A percentile compares a stretch with the other conserved stretches of the same genome.
These are phyloP conservation scores for honey bee (Apis mellifera) DNA, from an alignment of 1,140 invertebrate species.

Conservation along the genomic window Amel_HAv3.1 CM009943.2:9375001-9375500, in stretches of 20 bases:
- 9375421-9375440: too few species aligned
- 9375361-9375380: too few species aligned
- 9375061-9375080: constrained; percentile 54
- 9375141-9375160: constrained; percentile 7
- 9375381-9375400: too few species aligned
- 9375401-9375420: too few species aligned
- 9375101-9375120: constrained; percentile 25
- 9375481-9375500: too few species aligned
- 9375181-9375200: constrained; percentile 9
- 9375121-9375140: constrained; percentile 34
- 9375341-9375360: too few species aligned
- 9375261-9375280: constrained; percentile 25
- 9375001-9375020: constrained; percentile 65
- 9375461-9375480: too few species aligned
- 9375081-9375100: constrained; percentile 16
- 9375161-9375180: constrained; percentile 6
- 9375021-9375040: constrained; percentile 64
- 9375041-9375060: constrained; percentile 66
- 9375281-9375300: not conserved
- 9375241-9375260: constrained; percentile 23
- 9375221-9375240: constrained; percentile 20
- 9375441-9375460: too few species aligned
- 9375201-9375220: constrained; percentile 21
- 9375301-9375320: not conserved
- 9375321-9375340: too few species aligned